Conservation (phyloP, 2,797 vertebrate species). For the Harpagifer antarcticus region DNA sequence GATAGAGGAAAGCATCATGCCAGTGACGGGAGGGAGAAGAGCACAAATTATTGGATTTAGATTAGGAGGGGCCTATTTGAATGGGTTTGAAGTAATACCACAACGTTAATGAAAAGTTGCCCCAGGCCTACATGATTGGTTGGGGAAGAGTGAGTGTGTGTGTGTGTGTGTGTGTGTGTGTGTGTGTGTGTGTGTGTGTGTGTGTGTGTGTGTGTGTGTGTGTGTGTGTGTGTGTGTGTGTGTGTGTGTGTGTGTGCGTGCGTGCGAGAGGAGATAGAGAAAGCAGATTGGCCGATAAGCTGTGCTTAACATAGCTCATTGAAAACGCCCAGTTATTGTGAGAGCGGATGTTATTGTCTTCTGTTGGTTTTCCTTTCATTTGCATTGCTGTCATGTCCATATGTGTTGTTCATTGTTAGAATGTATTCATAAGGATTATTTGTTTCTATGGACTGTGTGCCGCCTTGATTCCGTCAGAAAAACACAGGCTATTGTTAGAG, state of each 20-base stretch:
- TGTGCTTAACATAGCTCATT: constrained; percentile 44
- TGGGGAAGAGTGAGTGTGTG: constrained; percentile 20
- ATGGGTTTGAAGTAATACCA: constrained; percentile 82
- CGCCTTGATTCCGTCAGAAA: background rate
- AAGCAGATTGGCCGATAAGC: constrained; percentile 59
- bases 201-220: background rate
- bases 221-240: constrained; percentile 28
- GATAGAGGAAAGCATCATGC: constrained; percentile 70
- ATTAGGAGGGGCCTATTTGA: constrained; percentile 82
- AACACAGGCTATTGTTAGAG: constrained; percentile 9
- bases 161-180: constrained; percentile 14
- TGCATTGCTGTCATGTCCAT: background rate
- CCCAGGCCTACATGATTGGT: constrained; percentile 48
- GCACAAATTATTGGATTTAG: constrained; percentile 87
- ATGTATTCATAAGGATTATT: background rate
- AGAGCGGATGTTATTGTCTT: constrained; percentile 38
- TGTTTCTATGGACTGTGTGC: background rate
- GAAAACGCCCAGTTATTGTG: constrained; percentile 47
- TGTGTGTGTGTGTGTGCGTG: background rate
- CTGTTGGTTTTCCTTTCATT: constrained; percentile 1
- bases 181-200: constrained; percentile 19
- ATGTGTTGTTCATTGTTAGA: constrained; percentile 32
- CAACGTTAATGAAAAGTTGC: constrained; percentile 78
- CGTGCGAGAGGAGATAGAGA: constrained; percentile 10
- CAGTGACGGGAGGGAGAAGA: constrained; percentile 66